A percentile compares a stretch with the other conserved stretches of the same genome.
These are phyloP conservation scores for Strigops habroptila DNA, from an alignment of 2,113 vertebrate species.

Conservation along the genomic window DNA sequence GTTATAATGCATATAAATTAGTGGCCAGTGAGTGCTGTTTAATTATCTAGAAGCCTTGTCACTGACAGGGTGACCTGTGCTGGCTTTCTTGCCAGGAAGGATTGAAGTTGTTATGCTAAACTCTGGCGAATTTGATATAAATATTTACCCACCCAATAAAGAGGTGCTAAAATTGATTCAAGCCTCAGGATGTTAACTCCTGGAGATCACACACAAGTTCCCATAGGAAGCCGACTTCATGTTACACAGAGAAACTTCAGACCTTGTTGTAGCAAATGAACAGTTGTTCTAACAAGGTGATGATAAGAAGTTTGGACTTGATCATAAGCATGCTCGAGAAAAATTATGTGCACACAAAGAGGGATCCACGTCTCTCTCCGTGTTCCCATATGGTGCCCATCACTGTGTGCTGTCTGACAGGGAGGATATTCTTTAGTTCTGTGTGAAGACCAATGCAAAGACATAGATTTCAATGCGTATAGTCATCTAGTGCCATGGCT, in stretches of 20 bases:
- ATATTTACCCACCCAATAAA: slow-evolving; percentile 50
- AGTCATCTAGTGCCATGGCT: not conserved
- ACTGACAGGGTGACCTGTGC: slow-evolving; percentile 17
- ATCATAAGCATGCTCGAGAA: not conserved
- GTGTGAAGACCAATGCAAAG: not conserved
- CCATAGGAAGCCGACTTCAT: not conserved
- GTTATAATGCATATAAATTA: slow-evolving; percentile 59
- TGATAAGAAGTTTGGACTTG: not conserved
- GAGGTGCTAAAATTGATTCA: slow-evolving; percentile 47
- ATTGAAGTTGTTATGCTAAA: slow-evolving; percentile 53
- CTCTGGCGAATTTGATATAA: slow-evolving; percentile 45
- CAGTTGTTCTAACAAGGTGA: not conserved
- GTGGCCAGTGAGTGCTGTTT: slow-evolving; percentile 59
- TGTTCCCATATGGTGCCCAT: not conserved
- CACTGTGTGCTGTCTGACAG: not conserved
- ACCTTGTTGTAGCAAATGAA: not conserved
- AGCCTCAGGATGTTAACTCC: slow-evolving; percentile 43
- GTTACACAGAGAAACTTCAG: not conserved
- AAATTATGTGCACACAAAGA: not conserved
- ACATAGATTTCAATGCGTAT: not conserved
- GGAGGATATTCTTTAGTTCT: not conserved
- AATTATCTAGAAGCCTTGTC: slow-evolving; percentile 48
- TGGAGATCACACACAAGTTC: slow-evolving; percentile 6
- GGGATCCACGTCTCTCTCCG: not conserved
- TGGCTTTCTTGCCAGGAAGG: slow-evolving; percentile 42